Base-by-base conservation (phyloP, 2,113 vertebrate genomes). In the Bolborhynchus lineola region DNA sequence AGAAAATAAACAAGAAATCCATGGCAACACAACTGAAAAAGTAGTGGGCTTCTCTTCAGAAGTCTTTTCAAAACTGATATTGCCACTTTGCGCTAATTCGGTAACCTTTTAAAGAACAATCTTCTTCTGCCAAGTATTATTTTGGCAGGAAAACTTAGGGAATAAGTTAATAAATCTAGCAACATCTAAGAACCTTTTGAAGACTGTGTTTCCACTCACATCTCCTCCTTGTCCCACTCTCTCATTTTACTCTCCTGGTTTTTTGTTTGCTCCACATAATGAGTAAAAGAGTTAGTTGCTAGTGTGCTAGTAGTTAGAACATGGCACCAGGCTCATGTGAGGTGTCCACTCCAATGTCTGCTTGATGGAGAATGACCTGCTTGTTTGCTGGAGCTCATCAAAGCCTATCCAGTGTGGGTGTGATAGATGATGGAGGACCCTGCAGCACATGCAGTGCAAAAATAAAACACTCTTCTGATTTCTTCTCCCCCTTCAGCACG, bases 171-270 rank as follows among this genome's bases (percentile, higher is more conserved):
- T 91, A 91, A 93, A 93, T 87, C 67, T 59, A 53, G 41, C 59
- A 47, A 49, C 37, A 67, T 85, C 91, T 92, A 82, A 82, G 67
- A 82, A 53, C 25, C 70, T 90, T 95, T 94, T 87, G 87, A 94
- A 92, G 70, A 62, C 6, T 55, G 87, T 91, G 41, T 41, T 79
- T 44, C 52, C 67, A 65, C 68, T 90, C 63, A 17, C 0, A 2
- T 29, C 81, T 72, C 7, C 5, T 79, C 33, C 28, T 78, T 60
- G 7, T 0, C 4, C 46, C 15, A 16, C 42, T 49, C 63, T 83
- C 71, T 69, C 17, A 1, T 12, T 86, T 88, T 82, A 50, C 20
- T 17, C n/a, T 89, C 21, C 47, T 74, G 57, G 26, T 3, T 95
- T 95, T 87, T 88, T 83, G 44, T 67, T 82, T 76, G 20, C 55